These are phyloP conservation scores for Poeciliopsis gracilis DNA, from an alignment of 2,797 vertebrate genomes.

Conservation along the genomic window DNA sequence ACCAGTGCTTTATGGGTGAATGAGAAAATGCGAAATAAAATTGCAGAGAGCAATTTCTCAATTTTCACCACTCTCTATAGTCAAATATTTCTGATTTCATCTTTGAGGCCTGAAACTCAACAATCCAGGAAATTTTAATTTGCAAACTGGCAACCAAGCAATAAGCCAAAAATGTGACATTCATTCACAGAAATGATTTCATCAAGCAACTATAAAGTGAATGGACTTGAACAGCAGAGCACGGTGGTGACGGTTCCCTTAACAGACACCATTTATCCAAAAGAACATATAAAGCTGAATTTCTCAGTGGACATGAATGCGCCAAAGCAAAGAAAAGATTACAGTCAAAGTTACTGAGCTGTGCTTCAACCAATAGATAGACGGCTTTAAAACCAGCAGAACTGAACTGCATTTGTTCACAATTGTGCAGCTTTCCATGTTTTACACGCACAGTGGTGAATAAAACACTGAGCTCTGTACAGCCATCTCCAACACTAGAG, in stretches of 20 bases:
- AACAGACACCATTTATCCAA: conserved; percentile 50
- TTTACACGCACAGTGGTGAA: conserved; percentile 19
- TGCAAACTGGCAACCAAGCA: conserved; percentile 52
- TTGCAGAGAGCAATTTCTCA: conserved; percentile 22
- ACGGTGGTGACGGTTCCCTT: conserved; percentile 55
- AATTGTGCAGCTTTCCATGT: conserved; percentile 27
- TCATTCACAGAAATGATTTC: conserved; percentile 47
- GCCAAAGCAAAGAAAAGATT: conserved; percentile 52
- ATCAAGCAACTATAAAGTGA: conserved; percentile 53
- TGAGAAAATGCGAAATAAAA: conserved; percentile 12
- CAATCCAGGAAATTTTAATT: conserved; percentile 31
- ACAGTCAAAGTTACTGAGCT: conserved; percentile 57
- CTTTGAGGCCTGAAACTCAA: not conserved
- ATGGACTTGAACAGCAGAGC: conserved; percentile 41
- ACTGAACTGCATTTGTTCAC: conserved; percentile 53
- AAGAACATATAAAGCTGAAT: conserved; percentile 32
- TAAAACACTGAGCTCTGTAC: conserved; percentile 41
- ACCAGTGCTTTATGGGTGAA: not conserved
- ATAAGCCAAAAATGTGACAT: conserved; percentile 39
- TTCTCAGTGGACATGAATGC: conserved; percentile 20
- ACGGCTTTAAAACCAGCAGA: conserved; percentile 45
- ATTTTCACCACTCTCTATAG: conserved; percentile 15
- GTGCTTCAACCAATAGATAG: conserved; percentile 27
- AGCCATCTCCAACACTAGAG: conserved; percentile 17
- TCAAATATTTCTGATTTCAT: conserved; percentile 7